phyloP scores from a whole-genome alignment of 2,888 invertebrate species.

The Scaptodrosophila latifasciaeformis region DNA sequence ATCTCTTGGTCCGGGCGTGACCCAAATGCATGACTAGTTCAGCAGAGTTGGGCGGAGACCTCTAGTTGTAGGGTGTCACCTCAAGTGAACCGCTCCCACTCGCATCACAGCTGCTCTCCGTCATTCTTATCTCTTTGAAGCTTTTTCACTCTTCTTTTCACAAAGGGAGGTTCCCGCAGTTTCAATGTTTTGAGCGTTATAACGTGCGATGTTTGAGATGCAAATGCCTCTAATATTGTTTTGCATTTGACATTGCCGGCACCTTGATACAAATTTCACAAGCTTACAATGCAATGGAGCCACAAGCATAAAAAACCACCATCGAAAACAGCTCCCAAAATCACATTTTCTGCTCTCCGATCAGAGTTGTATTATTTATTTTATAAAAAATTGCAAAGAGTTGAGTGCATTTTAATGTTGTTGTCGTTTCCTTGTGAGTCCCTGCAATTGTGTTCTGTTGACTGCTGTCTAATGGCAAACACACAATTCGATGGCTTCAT shows the following conservation, averaged over 20 bases:
- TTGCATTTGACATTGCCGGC: constrained; percentile 2
- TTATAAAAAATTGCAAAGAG: no score
- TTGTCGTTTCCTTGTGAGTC: no score
- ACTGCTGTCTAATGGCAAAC: neutral
- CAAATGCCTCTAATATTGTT: constrained; percentile 4
- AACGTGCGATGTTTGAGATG: constrained; percentile 4
- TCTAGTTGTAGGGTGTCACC: neutral
- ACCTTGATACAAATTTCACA: neutral
- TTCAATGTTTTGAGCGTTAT: neutral
- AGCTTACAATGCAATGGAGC: no score
- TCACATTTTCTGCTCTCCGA: neutral
- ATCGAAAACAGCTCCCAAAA: constrained; percentile 1
- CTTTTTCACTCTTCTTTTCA: no score
- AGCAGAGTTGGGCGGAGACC: neutral
- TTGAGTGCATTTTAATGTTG: no score
- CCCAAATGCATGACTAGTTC: constrained; percentile 5
- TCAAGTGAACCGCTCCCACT: no score
- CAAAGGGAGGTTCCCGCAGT: neutral
- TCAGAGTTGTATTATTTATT: no score
- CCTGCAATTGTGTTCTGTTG: neutral
- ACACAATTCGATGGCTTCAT: constrained; percentile 9
- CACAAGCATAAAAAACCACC: no score
- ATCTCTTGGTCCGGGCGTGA: constrained; percentile 1
- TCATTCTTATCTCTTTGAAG: neutral
- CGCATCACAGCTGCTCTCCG: neutral